Evolutionary conservation across 1,140 invertebrate species (phyloP).

Genomic region (Hycleus phaleratus): DNA sequence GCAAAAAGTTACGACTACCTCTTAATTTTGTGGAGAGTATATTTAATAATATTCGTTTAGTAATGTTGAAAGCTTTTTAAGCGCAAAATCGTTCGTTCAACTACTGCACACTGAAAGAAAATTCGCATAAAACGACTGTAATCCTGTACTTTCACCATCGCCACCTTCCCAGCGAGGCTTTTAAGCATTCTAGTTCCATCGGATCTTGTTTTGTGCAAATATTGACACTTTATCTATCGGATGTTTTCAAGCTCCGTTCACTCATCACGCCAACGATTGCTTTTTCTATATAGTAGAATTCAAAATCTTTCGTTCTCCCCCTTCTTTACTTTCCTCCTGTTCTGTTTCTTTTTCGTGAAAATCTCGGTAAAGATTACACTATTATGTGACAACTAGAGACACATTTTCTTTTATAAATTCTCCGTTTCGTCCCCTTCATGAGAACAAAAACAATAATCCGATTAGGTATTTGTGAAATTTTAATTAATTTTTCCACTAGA

Average conservation of each 20-base stretch:
- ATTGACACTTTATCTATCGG: slow-evolving; percentile 17
- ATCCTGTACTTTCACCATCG: slow-evolving; percentile 12
- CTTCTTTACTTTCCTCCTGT: neutral
- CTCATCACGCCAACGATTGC: neutral
- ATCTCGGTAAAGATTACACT: neutral
- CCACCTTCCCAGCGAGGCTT: slow-evolving; percentile 4
- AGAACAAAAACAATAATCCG: neutral
- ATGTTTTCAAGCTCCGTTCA: slow-evolving; percentile 3
- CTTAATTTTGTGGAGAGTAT: slow-evolving; percentile 11
- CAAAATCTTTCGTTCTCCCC: neutral
- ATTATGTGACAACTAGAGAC: neutral
- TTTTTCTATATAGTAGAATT: no score
- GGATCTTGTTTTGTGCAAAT: slow-evolving; percentile 16
- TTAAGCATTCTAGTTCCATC: slow-evolving; percentile 15
- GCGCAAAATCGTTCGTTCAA: slow-evolving; percentile 9
- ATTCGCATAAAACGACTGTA: slow-evolving; percentile 11
- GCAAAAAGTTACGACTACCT: slow-evolving; percentile 9
- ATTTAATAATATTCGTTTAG: slow-evolving; percentile 12
- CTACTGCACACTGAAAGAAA: slow-evolving; percentile 1
- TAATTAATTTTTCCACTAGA: neutral
- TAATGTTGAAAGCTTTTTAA: slow-evolving; percentile 13
- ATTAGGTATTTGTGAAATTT: neutral
- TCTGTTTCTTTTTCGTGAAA: neutral
- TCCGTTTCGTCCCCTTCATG: no score
- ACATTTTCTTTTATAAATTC: neutral